Percentiles rank a stretch among this genome's conserved stretches.
Conservation (phyloP, 2,888 invertebrate genomes). For the Litoditis marina region DNA sequence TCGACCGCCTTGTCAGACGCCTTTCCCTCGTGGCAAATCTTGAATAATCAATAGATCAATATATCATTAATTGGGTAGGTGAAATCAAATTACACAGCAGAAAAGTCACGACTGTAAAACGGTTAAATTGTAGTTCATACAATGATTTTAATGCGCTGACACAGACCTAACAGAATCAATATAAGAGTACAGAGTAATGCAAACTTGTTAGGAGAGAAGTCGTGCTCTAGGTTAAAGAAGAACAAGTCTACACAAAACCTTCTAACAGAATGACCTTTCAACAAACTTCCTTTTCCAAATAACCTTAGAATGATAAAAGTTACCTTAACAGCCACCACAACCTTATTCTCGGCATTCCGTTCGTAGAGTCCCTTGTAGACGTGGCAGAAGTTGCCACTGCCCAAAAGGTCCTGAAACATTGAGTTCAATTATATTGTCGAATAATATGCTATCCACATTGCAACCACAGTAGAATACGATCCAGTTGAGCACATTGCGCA, state of each 20-base stretch:
- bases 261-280: too few species aligned
- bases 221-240: too few species aligned
- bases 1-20: slow-evolving; percentile 10
- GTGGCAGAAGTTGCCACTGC: slow-evolving; percentile 33
- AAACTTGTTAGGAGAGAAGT: background rate
- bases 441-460: too few species aligned
- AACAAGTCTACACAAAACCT: too few species aligned
- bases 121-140: background rate
- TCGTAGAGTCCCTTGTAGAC: slow-evolving; percentile 29
- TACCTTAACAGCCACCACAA: slow-evolving; percentile 21
- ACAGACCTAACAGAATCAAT: too few species aligned
- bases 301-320: background rate
- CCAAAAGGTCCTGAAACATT: slow-evolving; percentile 21
- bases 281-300: too few species aligned
- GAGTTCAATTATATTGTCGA: background rate
- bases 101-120: too few species aligned
- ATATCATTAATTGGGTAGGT: background rate
- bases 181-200: too few species aligned
- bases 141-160: background rate
- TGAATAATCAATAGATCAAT: background rate
- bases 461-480: too few species aligned
- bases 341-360: slow-evolving; percentile 4
- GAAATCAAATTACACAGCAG: too few species aligned
- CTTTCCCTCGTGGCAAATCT: slow-evolving; percentile 10
- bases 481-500: too few species aligned